Evolutionary conservation across 2,888 invertebrate genomes (phyloP).

Genomic region (Nycteola revayana): DNA sequence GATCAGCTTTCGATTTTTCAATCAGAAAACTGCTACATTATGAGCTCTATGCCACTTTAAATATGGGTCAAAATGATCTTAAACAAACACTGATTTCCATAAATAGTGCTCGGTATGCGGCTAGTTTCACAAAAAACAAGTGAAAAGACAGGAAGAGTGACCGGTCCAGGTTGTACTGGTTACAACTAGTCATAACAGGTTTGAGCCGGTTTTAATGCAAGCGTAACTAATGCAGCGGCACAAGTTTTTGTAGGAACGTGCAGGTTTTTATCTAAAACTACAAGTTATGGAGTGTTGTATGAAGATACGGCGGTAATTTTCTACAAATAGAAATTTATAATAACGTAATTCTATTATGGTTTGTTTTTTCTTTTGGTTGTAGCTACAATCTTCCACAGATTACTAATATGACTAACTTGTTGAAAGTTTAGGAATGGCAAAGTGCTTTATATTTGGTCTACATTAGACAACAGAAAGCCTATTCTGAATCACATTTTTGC

Average conservation of each 20-base stretch:
- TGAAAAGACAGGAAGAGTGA: constrained; percentile 60
- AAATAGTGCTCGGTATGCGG: constrained; percentile 18
- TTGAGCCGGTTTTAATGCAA: constrained; percentile 32
- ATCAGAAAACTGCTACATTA: background rate
- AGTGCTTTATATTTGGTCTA: no score
- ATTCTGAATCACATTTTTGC: no score
- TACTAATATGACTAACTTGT: no score
- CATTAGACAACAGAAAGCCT: no score
- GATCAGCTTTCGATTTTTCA: background rate
- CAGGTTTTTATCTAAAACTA: no score
- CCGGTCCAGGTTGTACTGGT: constrained; percentile 35
- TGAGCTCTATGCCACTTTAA: constrained; percentile 2
- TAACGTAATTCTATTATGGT: no score
- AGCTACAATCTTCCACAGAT: no score
- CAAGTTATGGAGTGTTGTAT: no score
- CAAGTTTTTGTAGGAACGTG: constrained; percentile 18
- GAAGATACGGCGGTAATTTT: no score
- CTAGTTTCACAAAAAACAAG: constrained; percentile 42
- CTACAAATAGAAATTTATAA: no score
- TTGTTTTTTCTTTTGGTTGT: no score
- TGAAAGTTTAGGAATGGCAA: no score
- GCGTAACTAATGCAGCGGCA: constrained; percentile 26
- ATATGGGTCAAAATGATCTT: constrained; percentile 12
- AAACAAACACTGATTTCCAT: constrained; percentile 13
- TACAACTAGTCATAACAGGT: constrained; percentile 37